Conservation (phyloP, 1,140 invertebrate species). For the Heliothis subflexa region DNA sequence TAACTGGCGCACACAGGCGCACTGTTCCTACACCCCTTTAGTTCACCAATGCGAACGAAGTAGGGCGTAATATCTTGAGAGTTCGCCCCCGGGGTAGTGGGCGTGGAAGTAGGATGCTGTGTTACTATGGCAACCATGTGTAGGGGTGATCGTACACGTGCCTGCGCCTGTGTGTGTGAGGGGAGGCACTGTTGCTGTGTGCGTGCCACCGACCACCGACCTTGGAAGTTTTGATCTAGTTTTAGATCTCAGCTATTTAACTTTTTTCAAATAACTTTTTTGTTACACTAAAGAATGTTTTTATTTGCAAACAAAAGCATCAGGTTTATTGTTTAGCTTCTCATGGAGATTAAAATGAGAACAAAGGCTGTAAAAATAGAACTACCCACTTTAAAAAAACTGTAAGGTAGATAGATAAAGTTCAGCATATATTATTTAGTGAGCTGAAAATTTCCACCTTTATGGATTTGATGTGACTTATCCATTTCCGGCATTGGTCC, state of each 20-base stretch:
- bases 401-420: background rate
- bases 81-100: slow-evolving; percentile 82
- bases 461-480: slow-evolving; percentile 61
- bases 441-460: slow-evolving; percentile 32
- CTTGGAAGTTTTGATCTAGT: slow-evolving; percentile 82
- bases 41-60: slow-evolving; percentile 83
- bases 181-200: slow-evolving; percentile 64
- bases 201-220: slow-evolving; percentile 68
- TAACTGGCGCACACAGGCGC: slow-evolving; percentile 71
- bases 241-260: slow-evolving; percentile 58
- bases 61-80: slow-evolving; percentile 85
- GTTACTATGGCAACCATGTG: slow-evolving; percentile 81
- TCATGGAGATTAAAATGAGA: slow-evolving; percentile 19
- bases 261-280: slow-evolving; percentile 27
- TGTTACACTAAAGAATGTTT: slow-evolving; percentile 19
- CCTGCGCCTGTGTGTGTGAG: slow-evolving; percentile 67
- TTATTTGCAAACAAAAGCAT: slow-evolving; percentile 5
- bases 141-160: slow-evolving; percentile 78
- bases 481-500: slow-evolving; percentile 69
- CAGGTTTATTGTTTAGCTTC: background rate
- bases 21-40: slow-evolving; percentile 77
- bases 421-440: background rate
- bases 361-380: slow-evolving; percentile 20
- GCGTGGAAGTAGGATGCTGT: slow-evolving; percentile 84
- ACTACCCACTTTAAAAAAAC: slow-evolving; percentile 7